Evolutionary conservation across 2,888 invertebrate species (phyloP), one percentile per base, ranked within the genome.

Genomic region (Odiellus spinosus): DNA sequence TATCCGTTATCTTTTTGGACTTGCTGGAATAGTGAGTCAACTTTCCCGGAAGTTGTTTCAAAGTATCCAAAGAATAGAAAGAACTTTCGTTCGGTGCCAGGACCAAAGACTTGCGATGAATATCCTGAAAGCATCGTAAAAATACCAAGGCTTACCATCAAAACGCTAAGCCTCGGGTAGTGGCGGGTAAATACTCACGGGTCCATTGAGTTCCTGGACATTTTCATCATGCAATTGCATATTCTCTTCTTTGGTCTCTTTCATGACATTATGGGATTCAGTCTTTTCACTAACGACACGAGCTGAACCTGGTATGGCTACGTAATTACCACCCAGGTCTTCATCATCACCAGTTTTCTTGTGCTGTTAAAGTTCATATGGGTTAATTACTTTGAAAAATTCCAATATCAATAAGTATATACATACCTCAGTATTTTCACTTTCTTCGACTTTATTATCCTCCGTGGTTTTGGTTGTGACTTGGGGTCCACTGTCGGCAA

Each of bases 401-500:
- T 35, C 14, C 35, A 35, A 4, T 2, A 35, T 14, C 4, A 14
- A 35, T 4, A 14, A 35, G 5, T 1, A 14, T 18, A 32, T 14
- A 44, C 32, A 42, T 34, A 52, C 52, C 14, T 52, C 54, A 49
- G 84, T 83, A 60, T 85, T 82, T 62, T 85, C 82, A 56, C 81
- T 80, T 64, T 87, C 86, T 63, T 86, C 82, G 50, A 83, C 86
- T 62, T 86, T 82, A 41, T 83, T 82, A 64, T 88, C 86, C 69
- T 87, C 86, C 41, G 84, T 87, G 53, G 87, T 87, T 55, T 84
- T 84, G 55, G 86, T 87, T 57, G 85, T 85, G 61, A 88, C 81
- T 66, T 85, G 77, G 3, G 88, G 88, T 11, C 88, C 88, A 3
- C 85, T 78, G 68, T 88, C 88, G 58, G 78, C 82, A 52, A 88